Percentiles rank a stretch among this genome's conserved stretches.
phyloP scores from a whole-genome alignment of 2,888 invertebrate genomes.

The Drosophila anceps region DNA sequence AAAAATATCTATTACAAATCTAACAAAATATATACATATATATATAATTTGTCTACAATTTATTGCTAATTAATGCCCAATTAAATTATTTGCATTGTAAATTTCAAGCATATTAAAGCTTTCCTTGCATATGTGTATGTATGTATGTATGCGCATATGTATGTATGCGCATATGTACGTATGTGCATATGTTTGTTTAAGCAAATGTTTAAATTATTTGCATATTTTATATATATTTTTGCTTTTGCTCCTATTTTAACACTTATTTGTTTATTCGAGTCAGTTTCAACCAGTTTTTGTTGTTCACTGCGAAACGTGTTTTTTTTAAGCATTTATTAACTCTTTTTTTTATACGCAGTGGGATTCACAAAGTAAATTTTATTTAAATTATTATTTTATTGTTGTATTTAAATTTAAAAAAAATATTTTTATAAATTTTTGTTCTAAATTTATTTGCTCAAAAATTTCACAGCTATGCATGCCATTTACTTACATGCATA shows the following conservation, averaged over 20 bases:
- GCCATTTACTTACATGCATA: neutral
- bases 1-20: too few relatives aligned
- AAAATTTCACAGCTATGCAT: neutral
- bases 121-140: neutral
- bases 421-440: neutral
- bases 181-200: neutral
- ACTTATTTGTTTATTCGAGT: neutral
- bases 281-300: slow-evolving; percentile 16
- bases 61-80: neutral
- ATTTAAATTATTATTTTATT: neutral
- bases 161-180: neutral
- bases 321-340: slow-evolving; percentile 10
- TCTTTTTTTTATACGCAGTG: slow-evolving; percentile 11
- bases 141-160: neutral
- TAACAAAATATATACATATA: too few relatives aligned
- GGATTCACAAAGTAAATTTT: neutral
- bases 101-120: neutral
- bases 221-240: neutral
- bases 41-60: neutral
- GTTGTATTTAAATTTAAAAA: neutral
- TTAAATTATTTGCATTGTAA: neutral
- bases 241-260: slow-evolving; percentile 2
- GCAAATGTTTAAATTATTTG: neutral
- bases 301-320: neutral
- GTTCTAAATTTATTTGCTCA: too few relatives aligned